Base-by-base conservation (phyloP, 2,888 invertebrate species). In the Cheilosia vulpina region DNA sequence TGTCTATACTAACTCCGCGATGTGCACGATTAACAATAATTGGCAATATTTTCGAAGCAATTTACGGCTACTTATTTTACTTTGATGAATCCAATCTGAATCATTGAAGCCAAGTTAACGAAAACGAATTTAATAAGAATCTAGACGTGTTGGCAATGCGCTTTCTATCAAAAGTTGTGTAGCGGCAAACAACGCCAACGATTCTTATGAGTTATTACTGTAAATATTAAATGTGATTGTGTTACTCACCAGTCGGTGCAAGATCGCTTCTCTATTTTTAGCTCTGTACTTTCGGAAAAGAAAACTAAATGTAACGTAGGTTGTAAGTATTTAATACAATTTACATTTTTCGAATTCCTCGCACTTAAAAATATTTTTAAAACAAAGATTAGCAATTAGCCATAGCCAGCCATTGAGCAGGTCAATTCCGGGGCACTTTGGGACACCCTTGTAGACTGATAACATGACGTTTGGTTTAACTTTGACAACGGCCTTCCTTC, bases 401-500 rank as follows among this genome's bases (percentile, higher is more conserved):
- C 73, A 47, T 47, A 31, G 1, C 0, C 31, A 31, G 31, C 31
- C 9, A 31, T 31, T 47, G 53, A 66, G 66, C 66, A 73, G 80
- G 73, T 80, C 72, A 27, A 57, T 68, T 24, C 27, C 47, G 68
- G 57, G 62, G 55, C 60, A 72, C 72, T 62, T 72, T 78, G 68
- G 68, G 34, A 68, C 78, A 78, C 72, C 60, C 68, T 72, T 17
- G 60, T 53, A 52, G n/a, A 43, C 34, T 58, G 19, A 31, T 58
- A 52, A 47, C 65, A 43, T 72, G 66, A 15, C 17, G 38, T 65
- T 65, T 58, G 57, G 15, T 65, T 15, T 65, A 63, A 72, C 55
- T 62, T 62, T 47, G 60, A 34, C 31, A 47, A 80, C 55, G 55
- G 19, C 27, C 11, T 63, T 68, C 9, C 13, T n/a, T 5, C 15